Percentiles rank a stretch among this genome's conserved stretches.
phyloP scores from a whole-genome alignment of 1,140 invertebrate species.

The Diuraphis noxia region DNA sequence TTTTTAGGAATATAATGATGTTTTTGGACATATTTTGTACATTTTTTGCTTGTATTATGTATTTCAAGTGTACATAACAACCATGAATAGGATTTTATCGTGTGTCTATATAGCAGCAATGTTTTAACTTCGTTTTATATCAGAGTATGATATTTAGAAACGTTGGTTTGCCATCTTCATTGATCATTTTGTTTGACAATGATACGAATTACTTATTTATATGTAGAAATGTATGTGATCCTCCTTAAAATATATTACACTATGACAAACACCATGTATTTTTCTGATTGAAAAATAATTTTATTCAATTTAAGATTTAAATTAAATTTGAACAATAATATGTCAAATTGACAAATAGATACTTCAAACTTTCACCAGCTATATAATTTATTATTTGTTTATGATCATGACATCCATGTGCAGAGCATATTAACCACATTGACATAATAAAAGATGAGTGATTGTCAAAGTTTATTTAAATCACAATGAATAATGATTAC shows the following conservation, averaged over 20 bases:
- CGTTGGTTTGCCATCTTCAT: neutral
- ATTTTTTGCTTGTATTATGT: too few relatives aligned
- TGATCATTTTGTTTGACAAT: neutral
- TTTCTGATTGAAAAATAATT: neutral
- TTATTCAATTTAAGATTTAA: neutral
- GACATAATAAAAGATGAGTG: neutral
- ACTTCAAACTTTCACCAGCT: neutral
- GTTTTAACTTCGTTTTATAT: neutral
- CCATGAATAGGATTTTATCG: rapidly evolving
- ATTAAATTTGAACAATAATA: neutral
- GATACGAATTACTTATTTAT: neutral
- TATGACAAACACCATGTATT: neutral
- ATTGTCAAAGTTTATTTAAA: neutral
- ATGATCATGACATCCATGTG: neutral
- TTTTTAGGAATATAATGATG: too few relatives aligned
- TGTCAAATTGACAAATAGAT: neutral
- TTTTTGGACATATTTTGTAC: too few relatives aligned
- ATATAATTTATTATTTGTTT: neutral
- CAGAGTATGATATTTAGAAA: neutral
- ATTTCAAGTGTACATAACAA: neutral
- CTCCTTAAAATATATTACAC: neutral
- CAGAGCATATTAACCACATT: neutral
- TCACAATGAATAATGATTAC: neutral
- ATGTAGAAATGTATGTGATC: neutral
- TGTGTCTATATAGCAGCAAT: neutral